Conservation (phyloP, 2,797 vertebrate genomes). For the Ceyx erithaca region DNA sequence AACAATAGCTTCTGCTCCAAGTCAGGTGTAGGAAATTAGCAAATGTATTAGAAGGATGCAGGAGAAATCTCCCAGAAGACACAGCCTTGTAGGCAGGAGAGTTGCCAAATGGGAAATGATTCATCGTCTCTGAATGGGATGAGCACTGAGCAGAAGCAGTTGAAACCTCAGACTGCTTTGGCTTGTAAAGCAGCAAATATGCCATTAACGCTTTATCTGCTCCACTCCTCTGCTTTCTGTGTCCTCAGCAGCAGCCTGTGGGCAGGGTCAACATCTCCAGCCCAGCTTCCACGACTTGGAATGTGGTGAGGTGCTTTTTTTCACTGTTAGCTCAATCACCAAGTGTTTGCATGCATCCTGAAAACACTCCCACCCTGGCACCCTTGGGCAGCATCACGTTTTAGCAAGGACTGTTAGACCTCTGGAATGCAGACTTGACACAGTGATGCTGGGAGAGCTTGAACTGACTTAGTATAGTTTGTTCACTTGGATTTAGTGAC, state of each 20-base stretch:
- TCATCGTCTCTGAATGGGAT: slow-evolving; percentile 83
- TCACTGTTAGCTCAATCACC: not conserved
- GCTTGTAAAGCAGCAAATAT: slow-evolving; percentile 65
- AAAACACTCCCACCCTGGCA: not conserved
- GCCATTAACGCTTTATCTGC: slow-evolving; percentile 62
- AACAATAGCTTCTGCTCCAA: slow-evolving; percentile 60
- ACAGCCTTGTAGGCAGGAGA: slow-evolving; percentile 69
- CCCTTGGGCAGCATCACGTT: not conserved
- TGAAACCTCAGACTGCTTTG: slow-evolving; percentile 74
- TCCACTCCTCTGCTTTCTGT: not conserved
- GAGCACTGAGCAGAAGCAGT: slow-evolving; percentile 75
- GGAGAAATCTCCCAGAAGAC: slow-evolving; percentile 65
- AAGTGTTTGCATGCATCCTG: not conserved
- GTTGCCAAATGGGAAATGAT: slow-evolving; percentile 83
- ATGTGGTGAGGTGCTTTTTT: not conserved
- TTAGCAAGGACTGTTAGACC: not conserved
- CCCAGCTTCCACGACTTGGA: not conserved
- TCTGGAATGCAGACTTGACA: not conserved
- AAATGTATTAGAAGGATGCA: slow-evolving; percentile 61
- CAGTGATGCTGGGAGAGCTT: not conserved
- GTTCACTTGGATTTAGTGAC: not conserved
- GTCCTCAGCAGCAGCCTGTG: not conserved
- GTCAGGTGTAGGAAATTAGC: slow-evolving; percentile 73
- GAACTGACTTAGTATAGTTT: not conserved
- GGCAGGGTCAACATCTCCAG: not conserved